These are phyloP conservation scores for Arenicola marina DNA, from an alignment of 2,888 invertebrate species.

Conservation along the genomic window DNA sequence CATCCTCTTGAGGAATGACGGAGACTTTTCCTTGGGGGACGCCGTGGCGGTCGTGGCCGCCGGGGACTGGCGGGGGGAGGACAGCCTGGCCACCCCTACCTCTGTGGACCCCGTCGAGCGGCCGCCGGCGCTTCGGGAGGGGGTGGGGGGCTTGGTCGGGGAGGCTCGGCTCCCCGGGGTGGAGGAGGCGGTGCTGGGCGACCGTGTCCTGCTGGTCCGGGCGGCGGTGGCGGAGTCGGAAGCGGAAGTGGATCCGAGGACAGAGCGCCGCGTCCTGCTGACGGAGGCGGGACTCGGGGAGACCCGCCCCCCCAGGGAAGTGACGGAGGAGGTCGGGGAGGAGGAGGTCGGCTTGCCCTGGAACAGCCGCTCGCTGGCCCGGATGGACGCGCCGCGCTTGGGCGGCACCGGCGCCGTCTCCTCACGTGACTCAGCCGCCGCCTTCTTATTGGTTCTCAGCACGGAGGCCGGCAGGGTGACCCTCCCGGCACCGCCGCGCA, in stretches of 20 bases:
- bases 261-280: not conserved
- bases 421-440: slow-evolving; percentile 20
- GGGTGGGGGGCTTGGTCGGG: not conserved
- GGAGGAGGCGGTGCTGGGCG: not conserved
- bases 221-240: not conserved
- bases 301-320: not conserved
- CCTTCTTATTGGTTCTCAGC: slow-evolving; percentile 22
- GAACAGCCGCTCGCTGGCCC: slow-evolving; percentile 16
- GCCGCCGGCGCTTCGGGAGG: too few relatives aligned
- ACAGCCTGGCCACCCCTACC: too few relatives aligned
- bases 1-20: not conserved
- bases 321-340: not conserved
- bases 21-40: not conserved
- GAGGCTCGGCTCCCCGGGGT: not conserved
- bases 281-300: not conserved
- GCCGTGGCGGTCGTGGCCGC: not conserved
- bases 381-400: slow-evolving; percentile 31
- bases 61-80: not conserved
- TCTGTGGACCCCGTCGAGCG: not conserved
- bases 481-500: slow-evolving; percentile 24
- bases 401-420: slow-evolving; percentile 30
- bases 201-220: not conserved
- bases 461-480: slow-evolving; percentile 36
- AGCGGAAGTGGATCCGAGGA: not conserved
- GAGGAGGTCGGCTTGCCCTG: not conserved